Conservation (phyloP, 1,140 invertebrate species). For the Oreohelix idahoensis region DNA sequence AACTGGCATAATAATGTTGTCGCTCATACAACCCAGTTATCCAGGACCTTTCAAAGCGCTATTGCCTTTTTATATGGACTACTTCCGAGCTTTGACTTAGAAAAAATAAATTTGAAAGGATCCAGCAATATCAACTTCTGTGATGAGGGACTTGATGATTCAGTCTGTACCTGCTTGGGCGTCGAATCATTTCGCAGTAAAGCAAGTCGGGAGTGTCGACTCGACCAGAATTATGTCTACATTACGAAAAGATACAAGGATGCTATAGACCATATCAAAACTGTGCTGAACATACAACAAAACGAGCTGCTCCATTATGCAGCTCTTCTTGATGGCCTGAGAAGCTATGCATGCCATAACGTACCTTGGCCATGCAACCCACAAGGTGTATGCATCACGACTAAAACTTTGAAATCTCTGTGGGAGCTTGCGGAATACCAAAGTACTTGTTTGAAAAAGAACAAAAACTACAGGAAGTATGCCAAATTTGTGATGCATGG, state of each 20-base stretch:
- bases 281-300: slow-evolving; percentile 38
- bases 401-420: slow-evolving; percentile 58
- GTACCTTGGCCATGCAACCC: slow-evolving; percentile 81
- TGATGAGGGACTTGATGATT: slow-evolving; percentile 74
- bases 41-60: slow-evolving; percentile 90
- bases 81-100: slow-evolving; percentile 77
- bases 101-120: slow-evolving; percentile 74
- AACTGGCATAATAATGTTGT: slow-evolving; percentile 78
- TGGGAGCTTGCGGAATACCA: slow-evolving; percentile 64
- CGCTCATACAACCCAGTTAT: slow-evolving; percentile 86
- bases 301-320: slow-evolving; percentile 36
- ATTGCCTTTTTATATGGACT: slow-evolving; percentile 85
- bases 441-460: slow-evolving; percentile 54
- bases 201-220: slow-evolving; percentile 51
- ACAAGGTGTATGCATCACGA: slow-evolving; percentile 46
- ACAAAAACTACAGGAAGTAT: slow-evolving; percentile 44
- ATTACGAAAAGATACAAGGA: slow-evolving; percentile 34
- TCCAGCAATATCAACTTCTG: slow-evolving; percentile 59
- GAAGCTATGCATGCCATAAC: slow-evolving; percentile 88
- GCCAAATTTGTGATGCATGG: slow-evolving; percentile 69
- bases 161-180: slow-evolving; percentile 80
- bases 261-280: slow-evolving; percentile 41
- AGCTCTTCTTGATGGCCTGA: slow-evolving; percentile 84
- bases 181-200: slow-evolving; percentile 45
- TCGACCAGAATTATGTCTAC: slow-evolving; percentile 33